Percentiles rank a stretch among this genome's conserved stretches.
phyloP scores from a whole-genome alignment of 2,888 invertebrate species.

The Parascotia fuliginaria region DNA sequence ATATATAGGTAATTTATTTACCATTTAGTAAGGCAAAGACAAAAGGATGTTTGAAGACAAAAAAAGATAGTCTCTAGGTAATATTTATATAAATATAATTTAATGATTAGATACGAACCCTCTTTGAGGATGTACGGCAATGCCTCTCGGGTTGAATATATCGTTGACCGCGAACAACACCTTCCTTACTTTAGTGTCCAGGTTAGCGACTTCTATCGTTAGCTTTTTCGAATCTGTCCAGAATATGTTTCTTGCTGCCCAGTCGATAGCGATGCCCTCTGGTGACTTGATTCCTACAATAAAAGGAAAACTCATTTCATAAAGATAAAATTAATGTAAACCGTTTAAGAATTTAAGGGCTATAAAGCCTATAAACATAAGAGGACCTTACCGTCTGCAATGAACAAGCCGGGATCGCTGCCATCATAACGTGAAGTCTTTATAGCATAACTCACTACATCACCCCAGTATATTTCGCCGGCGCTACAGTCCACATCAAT shows the following conservation, averaged over 20 bases:
- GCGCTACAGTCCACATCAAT: constrained; percentile 96
- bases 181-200: constrained; percentile 91
- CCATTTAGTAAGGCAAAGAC: no score
- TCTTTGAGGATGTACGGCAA: constrained; percentile 95
- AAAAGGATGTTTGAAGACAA: no score
- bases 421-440: constrained; percentile 92
- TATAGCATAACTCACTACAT: constrained; percentile 92
- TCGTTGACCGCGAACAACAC: constrained; percentile 89
- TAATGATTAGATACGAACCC: constrained; percentile 84
- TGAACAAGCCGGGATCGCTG: constrained; percentile 87
- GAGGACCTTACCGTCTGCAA: constrained; percentile 60
- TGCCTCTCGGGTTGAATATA: constrained; percentile 96
- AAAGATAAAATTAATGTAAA: no score
- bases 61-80: no score
- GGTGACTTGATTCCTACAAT: constrained; percentile 92
- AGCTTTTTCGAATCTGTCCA: constrained; percentile 97
- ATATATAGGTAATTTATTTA: no score
- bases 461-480: constrained; percentile 96
- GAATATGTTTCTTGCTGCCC: constrained; percentile 96
- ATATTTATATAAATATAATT: background rate
- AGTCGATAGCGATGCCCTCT: constrained; percentile 97
- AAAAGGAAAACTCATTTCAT: no score
- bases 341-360: no score
- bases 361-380: background rate
- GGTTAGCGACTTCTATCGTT: constrained; percentile 95